Percentiles rank a stretch among this genome's conserved stretches.
Conservation (phyloP, 2,797 vertebrate species). For the Natrix natrix region DNA sequence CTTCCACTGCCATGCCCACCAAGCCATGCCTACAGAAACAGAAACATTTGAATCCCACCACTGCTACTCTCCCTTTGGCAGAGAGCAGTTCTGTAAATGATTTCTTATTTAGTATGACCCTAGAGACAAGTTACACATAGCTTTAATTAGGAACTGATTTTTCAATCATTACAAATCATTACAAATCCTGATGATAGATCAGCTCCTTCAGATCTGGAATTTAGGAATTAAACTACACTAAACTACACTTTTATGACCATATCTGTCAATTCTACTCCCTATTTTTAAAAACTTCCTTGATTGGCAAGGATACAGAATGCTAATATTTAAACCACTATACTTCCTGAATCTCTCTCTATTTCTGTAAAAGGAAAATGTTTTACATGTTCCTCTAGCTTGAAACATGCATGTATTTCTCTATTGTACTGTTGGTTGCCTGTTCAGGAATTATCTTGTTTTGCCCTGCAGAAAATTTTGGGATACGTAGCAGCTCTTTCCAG, state of each 20-base stretch:
- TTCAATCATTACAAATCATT: not conserved
- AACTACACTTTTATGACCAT: not conserved
- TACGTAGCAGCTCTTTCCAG: slow-evolving; percentile 9
- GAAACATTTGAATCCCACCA: too few species aligned
- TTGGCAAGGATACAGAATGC: not conserved
- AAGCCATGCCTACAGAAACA: too few species aligned
- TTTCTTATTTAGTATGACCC: not conserved
- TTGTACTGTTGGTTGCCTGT: not conserved
- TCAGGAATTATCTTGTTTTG: not conserved
- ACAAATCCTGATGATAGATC: not conserved
- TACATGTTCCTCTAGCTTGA: not conserved
- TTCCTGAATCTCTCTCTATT: not conserved
- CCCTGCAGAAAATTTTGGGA: not conserved
- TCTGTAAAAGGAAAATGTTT: not conserved
- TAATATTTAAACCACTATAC: not conserved
- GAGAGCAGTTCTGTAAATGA: not conserved
- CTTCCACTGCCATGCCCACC: too few species aligned
- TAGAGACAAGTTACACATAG: not conserved
- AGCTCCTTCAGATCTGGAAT: not conserved
- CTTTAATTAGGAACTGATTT: not conserved
- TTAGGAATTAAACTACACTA: not conserved
- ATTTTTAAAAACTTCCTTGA: not conserved
- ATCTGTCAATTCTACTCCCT: not conserved
- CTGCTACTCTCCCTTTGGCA: not conserved
- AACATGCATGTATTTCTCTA: not conserved